Conservation (phyloP, 1,140 invertebrate genomes). For the Bradysia coprophila region DNA sequence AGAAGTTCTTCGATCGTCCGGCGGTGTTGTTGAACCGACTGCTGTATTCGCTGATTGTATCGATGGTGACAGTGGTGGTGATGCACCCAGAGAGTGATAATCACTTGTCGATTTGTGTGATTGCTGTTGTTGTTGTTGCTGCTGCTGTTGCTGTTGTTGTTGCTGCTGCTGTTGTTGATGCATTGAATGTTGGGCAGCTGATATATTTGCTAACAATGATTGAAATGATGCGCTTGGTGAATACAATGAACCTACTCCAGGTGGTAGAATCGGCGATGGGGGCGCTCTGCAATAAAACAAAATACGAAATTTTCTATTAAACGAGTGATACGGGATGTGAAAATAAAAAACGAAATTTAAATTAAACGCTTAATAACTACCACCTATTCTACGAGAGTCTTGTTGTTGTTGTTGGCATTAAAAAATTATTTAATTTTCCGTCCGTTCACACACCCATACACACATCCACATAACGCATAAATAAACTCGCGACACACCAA, state of each 20-base stretch:
- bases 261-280: conserved; percentile 38
- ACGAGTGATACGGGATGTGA: no score
- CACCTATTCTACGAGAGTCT: no score
- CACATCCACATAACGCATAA: neutral
- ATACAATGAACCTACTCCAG: conserved; percentile 39
- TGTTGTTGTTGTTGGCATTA: no score
- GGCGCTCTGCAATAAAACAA: conserved; percentile 34
- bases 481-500: no score
- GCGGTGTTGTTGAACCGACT: conserved; percentile 26
- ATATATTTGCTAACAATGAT: conserved; percentile 63
- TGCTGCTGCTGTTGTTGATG: conserved; percentile 20
- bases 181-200: conserved; percentile 39
- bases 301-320: no score
- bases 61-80: conserved; percentile 9
- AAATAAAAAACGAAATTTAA: no score
- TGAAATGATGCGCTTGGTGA: conserved; percentile 60
- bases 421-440: no score
- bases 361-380: no score
- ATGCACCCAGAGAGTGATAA: conserved; percentile 3
- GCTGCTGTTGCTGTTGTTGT: conserved; percentile 13
- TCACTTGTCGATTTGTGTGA: conserved; percentile 11
- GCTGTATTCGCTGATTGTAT: conserved; percentile 19
- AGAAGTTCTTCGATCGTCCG: conserved; percentile 64
- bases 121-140: conserved; percentile 3
- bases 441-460: no score